These are phyloP conservation scores for Drosophila pegasa DNA, from an alignment of 2,888 invertebrate genomes.

Conservation along the genomic window DNA sequence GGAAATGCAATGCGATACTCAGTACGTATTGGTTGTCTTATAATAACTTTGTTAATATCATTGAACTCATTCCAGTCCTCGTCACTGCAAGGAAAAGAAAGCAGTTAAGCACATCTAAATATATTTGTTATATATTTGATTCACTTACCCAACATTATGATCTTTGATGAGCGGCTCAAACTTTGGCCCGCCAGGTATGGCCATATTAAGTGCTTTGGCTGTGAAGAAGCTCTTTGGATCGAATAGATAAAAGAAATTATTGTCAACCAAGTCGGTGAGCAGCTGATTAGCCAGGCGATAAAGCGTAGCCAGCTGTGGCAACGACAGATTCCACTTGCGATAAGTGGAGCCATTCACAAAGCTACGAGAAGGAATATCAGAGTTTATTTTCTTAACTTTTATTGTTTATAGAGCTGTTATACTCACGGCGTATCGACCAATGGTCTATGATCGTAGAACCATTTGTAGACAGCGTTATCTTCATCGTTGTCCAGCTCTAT, in stretches of 20 bases:
- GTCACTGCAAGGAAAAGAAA: slow-evolving; percentile 87
- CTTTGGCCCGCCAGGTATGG: slow-evolving; percentile 99
- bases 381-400: background rate
- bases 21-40: slow-evolving; percentile 98
- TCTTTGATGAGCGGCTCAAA: slow-evolving; percentile 99
- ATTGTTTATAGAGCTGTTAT: background rate
- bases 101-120: background rate
- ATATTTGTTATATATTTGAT: slow-evolving; percentile 9
- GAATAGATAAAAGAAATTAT: slow-evolving; percentile 99
- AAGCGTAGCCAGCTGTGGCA: slow-evolving; percentile 99
- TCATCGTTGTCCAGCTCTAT: slow-evolving; percentile 99
- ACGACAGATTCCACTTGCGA: slow-evolving; percentile 96
- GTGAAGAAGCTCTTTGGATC: slow-evolving; percentile 99
- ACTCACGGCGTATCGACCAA: slow-evolving; percentile 93
- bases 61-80: slow-evolving; percentile 99
- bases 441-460: slow-evolving; percentile 99
- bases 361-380: slow-evolving; percentile 83
- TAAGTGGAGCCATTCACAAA: slow-evolving; percentile 98
- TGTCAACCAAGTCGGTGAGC: slow-evolving; percentile 98
- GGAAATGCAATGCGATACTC: slow-evolving; percentile 99
- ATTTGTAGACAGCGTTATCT: slow-evolving; percentile 94
- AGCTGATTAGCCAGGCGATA: slow-evolving; percentile 99
- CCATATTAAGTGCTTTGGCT: slow-evolving; percentile 99
- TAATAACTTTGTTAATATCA: slow-evolving; percentile 99
- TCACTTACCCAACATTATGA: slow-evolving; percentile 93